phyloP scores from a whole-genome alignment of 2,888 invertebrate genomes.

The Helobdella robusta region DNA sequence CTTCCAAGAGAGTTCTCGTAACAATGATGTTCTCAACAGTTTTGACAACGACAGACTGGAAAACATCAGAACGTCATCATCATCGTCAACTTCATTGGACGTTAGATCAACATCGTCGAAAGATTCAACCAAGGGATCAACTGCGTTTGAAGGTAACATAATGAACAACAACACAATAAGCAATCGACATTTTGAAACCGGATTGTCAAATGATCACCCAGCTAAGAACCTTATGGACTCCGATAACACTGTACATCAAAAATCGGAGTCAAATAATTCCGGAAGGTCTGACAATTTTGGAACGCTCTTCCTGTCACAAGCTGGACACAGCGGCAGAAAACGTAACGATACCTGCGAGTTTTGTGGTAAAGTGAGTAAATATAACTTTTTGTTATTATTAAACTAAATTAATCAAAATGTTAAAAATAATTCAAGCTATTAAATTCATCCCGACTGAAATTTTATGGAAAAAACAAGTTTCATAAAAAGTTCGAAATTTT shows the following conservation, averaged over 20 bases:
- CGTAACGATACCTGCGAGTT: conserved; percentile 52
- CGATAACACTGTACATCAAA: too few relatives aligned
- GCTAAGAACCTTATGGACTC: too few relatives aligned
- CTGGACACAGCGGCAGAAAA: too few relatives aligned
- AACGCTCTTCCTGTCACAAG: too few relatives aligned
- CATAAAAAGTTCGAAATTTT: background rate
- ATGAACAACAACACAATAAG: too few relatives aligned
- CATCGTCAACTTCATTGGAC: conserved; percentile 23
- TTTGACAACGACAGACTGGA: conserved; percentile 20
- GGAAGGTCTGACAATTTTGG: too few relatives aligned
- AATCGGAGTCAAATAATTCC: too few relatives aligned
- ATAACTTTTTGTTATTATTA: background rate
- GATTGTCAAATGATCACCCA: too few relatives aligned
- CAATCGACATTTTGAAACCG: too few relatives aligned
- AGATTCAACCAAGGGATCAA: conserved; percentile 64
- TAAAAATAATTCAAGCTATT: background rate
- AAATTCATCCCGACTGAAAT: background rate
- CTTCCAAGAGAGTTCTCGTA: too few relatives aligned
- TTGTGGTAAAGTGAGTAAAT: conserved; percentile 48
- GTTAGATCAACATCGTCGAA: background rate
- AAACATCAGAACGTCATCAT: conserved; percentile 26
- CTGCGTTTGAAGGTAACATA: too few relatives aligned
- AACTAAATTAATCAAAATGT: background rate
- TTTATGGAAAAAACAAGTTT: too few relatives aligned
- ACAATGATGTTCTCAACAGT: background rate